Evolutionary conservation across 2,888 invertebrate species (phyloP).

Genomic region (Rhabditophanes sp.): DNA sequence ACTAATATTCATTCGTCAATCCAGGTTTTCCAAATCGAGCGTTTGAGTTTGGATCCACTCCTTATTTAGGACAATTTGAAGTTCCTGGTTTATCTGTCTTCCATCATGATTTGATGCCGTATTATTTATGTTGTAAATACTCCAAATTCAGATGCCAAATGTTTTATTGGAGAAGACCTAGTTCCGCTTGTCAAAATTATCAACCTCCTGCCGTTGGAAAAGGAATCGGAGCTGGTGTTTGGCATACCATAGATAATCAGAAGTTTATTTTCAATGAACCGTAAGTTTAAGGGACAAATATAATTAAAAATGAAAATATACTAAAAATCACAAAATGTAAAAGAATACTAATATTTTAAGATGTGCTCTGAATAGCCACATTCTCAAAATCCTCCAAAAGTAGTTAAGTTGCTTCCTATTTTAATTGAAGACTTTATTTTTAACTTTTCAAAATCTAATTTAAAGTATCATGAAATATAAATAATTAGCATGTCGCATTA

Average conservation of each 20-base stretch:
- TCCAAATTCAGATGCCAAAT: conserved; percentile 82
- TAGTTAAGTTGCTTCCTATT: too few species aligned
- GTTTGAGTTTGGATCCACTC: conserved; percentile 71
- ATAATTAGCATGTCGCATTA: too few species aligned
- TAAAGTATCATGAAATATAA: too few species aligned
- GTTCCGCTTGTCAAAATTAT: conserved; percentile 86
- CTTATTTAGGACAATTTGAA: conserved; percentile 85
- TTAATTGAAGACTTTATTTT: too few species aligned
- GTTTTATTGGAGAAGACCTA: conserved; percentile 71
- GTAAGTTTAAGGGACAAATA: too few species aligned
- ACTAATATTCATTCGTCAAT: too few species aligned
- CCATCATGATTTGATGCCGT: conserved; percentile 84
- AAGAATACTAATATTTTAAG: too few species aligned
- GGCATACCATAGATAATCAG: conserved; percentile 66
- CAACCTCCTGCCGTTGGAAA: conserved; percentile 65
- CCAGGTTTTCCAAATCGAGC: conserved; percentile 43
- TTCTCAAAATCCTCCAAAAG: too few species aligned
- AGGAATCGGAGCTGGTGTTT: conserved; percentile 73
- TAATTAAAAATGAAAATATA: conserved; percentile 82
- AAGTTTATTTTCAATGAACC: conserved; percentile 85
- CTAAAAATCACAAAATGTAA: conserved; percentile 50
- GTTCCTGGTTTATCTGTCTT: conserved; percentile 84
- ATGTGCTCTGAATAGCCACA: too few species aligned
- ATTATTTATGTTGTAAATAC: conserved; percentile 86
- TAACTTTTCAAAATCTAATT: too few species aligned